These are phyloP conservation scores for Burhinus bistriatus DNA, from an alignment of 2,113 vertebrate species.

Conservation along the genomic window DNA sequence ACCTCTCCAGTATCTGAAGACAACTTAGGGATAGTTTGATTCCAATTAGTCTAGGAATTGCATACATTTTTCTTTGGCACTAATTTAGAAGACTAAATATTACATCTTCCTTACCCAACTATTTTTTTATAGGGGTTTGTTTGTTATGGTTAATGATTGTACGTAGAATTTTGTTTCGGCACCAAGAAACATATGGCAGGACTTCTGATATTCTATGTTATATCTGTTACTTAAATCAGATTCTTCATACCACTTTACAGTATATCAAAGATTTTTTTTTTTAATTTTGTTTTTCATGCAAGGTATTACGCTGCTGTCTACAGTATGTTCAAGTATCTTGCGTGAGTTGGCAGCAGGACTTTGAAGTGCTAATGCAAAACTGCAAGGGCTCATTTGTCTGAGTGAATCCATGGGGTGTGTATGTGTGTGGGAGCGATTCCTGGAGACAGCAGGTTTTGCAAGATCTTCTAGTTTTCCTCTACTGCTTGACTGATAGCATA, in stretches of 20 bases:
- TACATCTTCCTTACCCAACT: background rate
- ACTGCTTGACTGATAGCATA: constrained; percentile 44
- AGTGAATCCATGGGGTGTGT: constrained; percentile 52
- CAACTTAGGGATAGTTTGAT: background rate
- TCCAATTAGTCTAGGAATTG: background rate
- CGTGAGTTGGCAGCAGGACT: constrained; percentile 35
- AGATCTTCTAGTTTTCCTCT: constrained; percentile 49
- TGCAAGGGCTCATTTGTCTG: constrained; percentile 50
- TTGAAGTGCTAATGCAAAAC: constrained; percentile 62
- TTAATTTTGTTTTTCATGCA: background rate
- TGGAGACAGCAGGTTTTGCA: constrained; percentile 64
- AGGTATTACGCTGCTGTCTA: background rate
- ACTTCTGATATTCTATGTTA: background rate
- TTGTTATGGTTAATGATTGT: background rate
- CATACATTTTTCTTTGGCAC: background rate
- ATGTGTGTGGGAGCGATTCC: constrained; percentile 58
- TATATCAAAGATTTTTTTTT: background rate
- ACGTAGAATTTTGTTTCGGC: background rate
- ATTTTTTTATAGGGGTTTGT: background rate
- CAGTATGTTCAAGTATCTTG: background rate
- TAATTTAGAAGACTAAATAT: background rate
- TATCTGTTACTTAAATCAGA: background rate
- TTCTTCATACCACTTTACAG: background rate
- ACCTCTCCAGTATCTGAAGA: background rate
- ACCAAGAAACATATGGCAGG: background rate